These are phyloP conservation scores for Diabrotica balteata DNA, from an alignment of 2,888 invertebrate genomes.

Conservation along the genomic window DNA sequence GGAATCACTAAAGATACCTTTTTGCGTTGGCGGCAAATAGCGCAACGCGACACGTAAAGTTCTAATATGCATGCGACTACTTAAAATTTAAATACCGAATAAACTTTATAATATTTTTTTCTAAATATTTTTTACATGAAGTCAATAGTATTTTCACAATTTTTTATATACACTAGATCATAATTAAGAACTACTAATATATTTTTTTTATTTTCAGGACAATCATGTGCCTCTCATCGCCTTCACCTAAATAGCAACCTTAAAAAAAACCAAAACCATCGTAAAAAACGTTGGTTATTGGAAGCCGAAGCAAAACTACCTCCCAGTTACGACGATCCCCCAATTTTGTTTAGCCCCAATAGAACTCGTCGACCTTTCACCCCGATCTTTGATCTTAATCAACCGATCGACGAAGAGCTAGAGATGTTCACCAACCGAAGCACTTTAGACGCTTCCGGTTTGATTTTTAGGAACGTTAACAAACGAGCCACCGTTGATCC, in stretches of 20 bases:
- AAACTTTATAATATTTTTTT: too few relatives aligned
- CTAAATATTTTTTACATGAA: too few relatives aligned
- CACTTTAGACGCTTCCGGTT: constrained; percentile 58
- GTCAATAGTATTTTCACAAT: too few relatives aligned
- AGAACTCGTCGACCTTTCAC: constrained; percentile 59
- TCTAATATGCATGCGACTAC: too few relatives aligned
- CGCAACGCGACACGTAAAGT: too few relatives aligned
- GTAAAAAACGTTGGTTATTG: constrained; percentile 73
- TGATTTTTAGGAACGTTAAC: constrained; percentile 68
- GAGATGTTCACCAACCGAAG: constrained; percentile 50
- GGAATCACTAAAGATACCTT: too few relatives aligned
- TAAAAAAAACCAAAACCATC: constrained; percentile 45
- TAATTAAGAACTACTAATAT: too few relatives aligned
- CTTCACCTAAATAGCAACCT: constrained; percentile 46
- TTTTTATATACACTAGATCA: too few relatives aligned
- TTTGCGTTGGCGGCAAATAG: too few relatives aligned
- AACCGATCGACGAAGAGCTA: constrained; percentile 56
- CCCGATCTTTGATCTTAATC: constrained; percentile 55
- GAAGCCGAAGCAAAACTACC: constrained; percentile 66
- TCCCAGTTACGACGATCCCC: constrained; percentile 53
- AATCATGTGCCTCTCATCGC: constrained; percentile 54
- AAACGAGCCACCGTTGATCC: constrained; percentile 80
- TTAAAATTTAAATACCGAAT: too few relatives aligned
- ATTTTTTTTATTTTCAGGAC: constrained; percentile 28
- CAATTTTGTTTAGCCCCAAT: constrained; percentile 61